phyloP scores from a whole-genome alignment of 2,113 vertebrate species.

The Protobothrops mucrosquamatus region DNA sequence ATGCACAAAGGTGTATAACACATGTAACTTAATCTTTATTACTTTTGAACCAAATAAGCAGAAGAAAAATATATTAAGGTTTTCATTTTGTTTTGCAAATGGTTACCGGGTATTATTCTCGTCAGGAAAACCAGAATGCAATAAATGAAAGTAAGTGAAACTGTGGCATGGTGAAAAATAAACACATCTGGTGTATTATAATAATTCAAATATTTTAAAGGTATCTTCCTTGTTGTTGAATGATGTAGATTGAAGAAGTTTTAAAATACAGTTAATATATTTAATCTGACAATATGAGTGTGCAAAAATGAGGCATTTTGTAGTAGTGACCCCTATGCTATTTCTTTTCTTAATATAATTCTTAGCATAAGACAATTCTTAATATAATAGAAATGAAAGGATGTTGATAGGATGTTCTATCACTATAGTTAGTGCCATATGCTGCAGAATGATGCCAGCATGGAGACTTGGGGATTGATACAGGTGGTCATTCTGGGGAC shows the following conservation, averaged over 20 bases:
- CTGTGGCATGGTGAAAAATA: conserved; percentile 19
- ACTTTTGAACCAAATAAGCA: conserved; percentile 28
- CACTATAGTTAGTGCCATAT: not conserved
- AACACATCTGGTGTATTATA: not conserved
- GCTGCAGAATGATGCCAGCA: not conserved
- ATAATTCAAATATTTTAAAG: conserved; percentile 14
- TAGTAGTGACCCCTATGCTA: not conserved
- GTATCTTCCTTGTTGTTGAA: conserved; percentile 16
- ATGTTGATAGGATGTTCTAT: conserved; percentile 9
- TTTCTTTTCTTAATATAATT: conserved; percentile 23
- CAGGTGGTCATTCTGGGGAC: not conserved
- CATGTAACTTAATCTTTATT: not conserved
- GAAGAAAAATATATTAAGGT: conserved; percentile 19
- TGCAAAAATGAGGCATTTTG: conserved; percentile 25
- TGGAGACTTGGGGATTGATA: not conserved
- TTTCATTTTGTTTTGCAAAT: conserved; percentile 25
- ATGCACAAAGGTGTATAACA: conserved; percentile 12
- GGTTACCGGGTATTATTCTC: conserved; percentile 9
- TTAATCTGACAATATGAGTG: not conserved
- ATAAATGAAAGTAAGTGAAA: conserved; percentile 45
- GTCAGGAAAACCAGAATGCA: conserved; percentile 28
- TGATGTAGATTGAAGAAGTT: conserved; percentile 10
- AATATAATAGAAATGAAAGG: not conserved
- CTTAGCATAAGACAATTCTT: conserved; percentile 1
- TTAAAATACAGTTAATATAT: conserved; percentile 38